Conservation (phyloP, 1,140 invertebrate genomes). For the Paraescarpia echinospica region DNA sequence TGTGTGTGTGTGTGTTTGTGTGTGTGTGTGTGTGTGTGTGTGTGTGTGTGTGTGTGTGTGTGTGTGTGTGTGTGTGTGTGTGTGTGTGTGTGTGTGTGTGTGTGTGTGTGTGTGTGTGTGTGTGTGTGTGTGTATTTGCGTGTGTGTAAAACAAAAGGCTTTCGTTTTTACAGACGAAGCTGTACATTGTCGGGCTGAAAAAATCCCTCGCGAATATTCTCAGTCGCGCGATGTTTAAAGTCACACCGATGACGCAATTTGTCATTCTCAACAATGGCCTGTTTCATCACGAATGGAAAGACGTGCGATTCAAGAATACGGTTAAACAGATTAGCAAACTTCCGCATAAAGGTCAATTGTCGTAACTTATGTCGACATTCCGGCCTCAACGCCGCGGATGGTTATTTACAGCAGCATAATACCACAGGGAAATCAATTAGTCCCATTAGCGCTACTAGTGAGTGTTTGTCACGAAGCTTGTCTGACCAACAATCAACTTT, state of each 20-base stretch:
- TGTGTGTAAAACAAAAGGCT: no score
- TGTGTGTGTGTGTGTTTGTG: no score
- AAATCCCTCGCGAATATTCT: no score
- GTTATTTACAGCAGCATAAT: neutral
- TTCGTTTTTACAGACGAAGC: no score
- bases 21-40: neutral
- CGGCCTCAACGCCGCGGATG: neutral
- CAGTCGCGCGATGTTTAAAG: no score
- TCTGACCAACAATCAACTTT: neutral
- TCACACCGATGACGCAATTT: neutral
- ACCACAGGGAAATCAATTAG: neutral
- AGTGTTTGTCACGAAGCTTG: neutral
- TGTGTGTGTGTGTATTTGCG: no score
- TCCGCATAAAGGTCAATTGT: neutral
- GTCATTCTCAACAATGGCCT: neutral
- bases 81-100: constrained; percentile 19
- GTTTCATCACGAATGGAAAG: neutral
- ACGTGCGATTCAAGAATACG: neutral
- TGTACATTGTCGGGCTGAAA: no score
- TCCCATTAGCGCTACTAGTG: neutral
- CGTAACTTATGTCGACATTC: neutral
- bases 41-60: constrained; percentile 15
- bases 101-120: constrained; percentile 15
- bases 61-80: constrained; percentile 15
- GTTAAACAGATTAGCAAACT: neutral